Conservation (phyloP, 2,797 vertebrate species). For the Sebastes kiyomatsui region DNA sequence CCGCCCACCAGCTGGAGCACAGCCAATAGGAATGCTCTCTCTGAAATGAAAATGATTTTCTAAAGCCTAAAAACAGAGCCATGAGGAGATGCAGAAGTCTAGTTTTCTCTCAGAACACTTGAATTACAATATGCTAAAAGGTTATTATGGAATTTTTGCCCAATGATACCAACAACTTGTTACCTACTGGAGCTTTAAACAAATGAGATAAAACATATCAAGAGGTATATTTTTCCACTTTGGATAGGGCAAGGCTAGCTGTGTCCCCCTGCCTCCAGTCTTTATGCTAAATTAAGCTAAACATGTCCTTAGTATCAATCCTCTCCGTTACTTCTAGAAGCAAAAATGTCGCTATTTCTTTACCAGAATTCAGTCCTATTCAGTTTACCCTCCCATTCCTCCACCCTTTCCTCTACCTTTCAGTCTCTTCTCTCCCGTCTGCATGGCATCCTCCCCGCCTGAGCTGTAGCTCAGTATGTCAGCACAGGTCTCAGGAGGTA, state of each 20-base stretch:
- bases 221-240: neutral
- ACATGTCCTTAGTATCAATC: neutral
- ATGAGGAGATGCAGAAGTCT: too few species aligned
- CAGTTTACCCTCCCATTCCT: neutral
- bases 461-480: constrained; percentile 16
- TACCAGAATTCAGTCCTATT: neutral
- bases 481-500: constrained; percentile 53
- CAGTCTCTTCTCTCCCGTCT: neutral
- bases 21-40: too few species aligned
- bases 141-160: too few species aligned
- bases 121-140: too few species aligned
- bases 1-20: too few species aligned
- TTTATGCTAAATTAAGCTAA: neutral
- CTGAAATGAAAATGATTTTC: too few species aligned
- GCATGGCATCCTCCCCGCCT: neutral
- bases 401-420: neutral
- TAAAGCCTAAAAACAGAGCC: too few species aligned
- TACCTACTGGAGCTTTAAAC: neutral
- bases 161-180: too few species aligned
- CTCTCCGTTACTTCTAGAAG: neutral
- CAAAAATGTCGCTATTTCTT: neutral
- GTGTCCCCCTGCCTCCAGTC: neutral
- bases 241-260: neutral
- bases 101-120: too few species aligned
- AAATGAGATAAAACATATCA: neutral